Percentiles rank a stretch among this genome's conserved stretches.
These are phyloP conservation scores for Kryptolebias ocellatus DNA, from an alignment of 2,797 vertebrate species.

Conservation along the genomic window DNA sequence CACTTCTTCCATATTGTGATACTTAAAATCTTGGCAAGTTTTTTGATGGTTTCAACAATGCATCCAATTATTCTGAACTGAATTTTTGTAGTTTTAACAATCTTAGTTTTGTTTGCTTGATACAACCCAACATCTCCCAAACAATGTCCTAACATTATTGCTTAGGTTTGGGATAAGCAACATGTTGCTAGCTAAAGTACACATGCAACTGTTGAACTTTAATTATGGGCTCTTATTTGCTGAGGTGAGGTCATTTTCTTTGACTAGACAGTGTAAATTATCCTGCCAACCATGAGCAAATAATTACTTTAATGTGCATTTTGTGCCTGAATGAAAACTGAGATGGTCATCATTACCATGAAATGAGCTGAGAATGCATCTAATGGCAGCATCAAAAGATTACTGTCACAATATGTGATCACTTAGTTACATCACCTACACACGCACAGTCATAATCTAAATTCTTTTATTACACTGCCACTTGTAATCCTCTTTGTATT, in stretches of 20 bases:
- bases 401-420: background rate
- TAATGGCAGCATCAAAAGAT: background rate
- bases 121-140: too few species aligned
- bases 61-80: too few species aligned
- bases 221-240: too few species aligned
- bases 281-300: background rate
- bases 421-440: background rate
- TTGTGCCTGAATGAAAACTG: background rate
- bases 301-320: background rate
- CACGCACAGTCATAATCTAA: background rate
- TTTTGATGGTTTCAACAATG: too few species aligned
- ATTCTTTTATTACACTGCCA: background rate
- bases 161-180: too few species aligned
- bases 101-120: too few species aligned
- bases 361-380: background rate
- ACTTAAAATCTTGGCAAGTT: too few species aligned
- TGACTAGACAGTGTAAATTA: background rate
- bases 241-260: background rate
- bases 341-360: background rate
- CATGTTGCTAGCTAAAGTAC: too few species aligned
- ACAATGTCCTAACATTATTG: too few species aligned
- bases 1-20: too few species aligned
- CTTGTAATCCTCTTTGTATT: background rate
- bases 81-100: too few species aligned
- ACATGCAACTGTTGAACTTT: too few species aligned